Conservation (phyloP, 2,113 vertebrate genomes). For the Mastomys coucha region DNA sequence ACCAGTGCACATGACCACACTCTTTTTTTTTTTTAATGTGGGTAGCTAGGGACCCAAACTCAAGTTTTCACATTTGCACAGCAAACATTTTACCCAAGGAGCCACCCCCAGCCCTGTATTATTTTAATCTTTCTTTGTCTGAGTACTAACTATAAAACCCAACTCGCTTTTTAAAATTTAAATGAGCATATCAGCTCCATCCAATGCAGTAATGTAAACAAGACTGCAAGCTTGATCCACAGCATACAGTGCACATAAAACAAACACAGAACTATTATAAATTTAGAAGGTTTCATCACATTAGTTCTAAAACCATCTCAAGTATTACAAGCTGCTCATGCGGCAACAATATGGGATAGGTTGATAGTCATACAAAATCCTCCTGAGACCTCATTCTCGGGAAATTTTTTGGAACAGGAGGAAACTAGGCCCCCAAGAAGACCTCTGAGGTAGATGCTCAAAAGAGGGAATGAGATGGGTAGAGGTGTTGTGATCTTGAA, state of each 20-base stretch:
- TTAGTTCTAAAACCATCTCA: constrained; percentile 8
- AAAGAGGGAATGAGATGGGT: background rate
- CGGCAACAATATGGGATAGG: background rate
- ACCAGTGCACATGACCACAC: background rate
- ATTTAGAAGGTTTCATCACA: background rate
- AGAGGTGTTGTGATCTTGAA: background rate
- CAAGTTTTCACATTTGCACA: background rate
- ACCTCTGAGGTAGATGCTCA: background rate
- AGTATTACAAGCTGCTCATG: background rate
- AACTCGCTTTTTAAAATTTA: background rate
- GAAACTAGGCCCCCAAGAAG: background rate
- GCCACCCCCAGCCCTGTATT: background rate
- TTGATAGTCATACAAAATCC: background rate
- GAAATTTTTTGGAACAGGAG: background rate
- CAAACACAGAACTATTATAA: background rate
- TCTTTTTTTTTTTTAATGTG: too few relatives aligned
- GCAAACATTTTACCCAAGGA: background rate
- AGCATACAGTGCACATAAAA: background rate
- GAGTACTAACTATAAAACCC: background rate
- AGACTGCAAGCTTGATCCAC: background rate
- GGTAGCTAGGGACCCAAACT: too few relatives aligned
- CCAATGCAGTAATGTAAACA: background rate
- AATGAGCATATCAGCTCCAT: background rate
- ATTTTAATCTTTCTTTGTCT: constrained; percentile 29
- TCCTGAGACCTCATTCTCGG: background rate